Evolutionary conservation across 2,888 invertebrate species (phyloP).

Genomic region (Antheraea assamensis): DNA sequence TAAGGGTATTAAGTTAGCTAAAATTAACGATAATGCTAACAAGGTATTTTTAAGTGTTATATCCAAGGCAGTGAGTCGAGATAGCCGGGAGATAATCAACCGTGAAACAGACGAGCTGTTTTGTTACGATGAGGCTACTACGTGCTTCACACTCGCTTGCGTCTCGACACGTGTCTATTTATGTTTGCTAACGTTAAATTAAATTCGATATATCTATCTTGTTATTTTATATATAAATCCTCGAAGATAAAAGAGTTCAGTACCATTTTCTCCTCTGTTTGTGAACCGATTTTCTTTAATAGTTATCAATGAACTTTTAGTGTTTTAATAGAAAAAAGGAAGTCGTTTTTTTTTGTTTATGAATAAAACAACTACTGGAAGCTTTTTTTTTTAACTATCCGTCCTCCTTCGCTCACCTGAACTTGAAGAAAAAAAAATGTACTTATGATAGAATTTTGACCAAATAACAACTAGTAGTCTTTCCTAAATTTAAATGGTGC

Average conservation of each 20-base stretch:
- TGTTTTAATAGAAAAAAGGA: too few species aligned
- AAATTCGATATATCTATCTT: background rate
- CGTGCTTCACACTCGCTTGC: constrained; percentile 15
- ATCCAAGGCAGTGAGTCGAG: constrained; percentile 49
- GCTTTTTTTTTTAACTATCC: too few species aligned
- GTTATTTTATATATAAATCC: too few species aligned
- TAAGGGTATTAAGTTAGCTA: background rate
- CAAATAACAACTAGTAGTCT: background rate
- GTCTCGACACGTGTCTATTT: constrained; percentile 7
- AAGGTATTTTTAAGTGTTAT: constrained; percentile 30
- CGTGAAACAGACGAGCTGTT: constrained; percentile 45
- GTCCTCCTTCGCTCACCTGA: too few species aligned
- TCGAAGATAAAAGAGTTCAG: too few species aligned
- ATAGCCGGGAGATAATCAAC: constrained; percentile 47
- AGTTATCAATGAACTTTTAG: too few species aligned
- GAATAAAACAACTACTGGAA: too few species aligned
- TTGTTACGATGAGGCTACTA: constrained; percentile 23
- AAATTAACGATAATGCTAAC: constrained; percentile 18
- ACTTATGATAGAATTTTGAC: too few species aligned
- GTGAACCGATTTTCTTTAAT: too few species aligned
- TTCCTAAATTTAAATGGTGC: background rate
- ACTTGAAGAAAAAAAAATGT: too few species aligned
- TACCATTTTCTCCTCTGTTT: too few species aligned
- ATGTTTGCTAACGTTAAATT: background rate
- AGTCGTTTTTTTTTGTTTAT: too few species aligned